These are phyloP conservation scores for Microtus oregoni DNA, from an alignment of 2,113 vertebrate genomes.

Conservation along the genomic window DNA sequence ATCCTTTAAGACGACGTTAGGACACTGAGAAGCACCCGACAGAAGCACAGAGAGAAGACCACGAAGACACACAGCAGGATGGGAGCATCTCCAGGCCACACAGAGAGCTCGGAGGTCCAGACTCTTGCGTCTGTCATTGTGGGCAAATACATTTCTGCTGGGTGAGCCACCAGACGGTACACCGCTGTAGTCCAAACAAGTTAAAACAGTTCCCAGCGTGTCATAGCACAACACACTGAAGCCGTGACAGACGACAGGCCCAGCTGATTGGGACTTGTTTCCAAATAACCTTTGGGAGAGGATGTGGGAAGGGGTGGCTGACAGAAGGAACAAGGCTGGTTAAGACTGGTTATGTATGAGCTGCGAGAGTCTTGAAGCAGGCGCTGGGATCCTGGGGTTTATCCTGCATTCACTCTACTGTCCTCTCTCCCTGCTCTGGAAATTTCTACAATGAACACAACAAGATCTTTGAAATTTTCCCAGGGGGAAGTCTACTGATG, in stretches of 20 bases:
- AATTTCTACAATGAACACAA: not conserved
- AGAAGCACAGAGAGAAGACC: not conserved
- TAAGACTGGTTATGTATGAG: not conserved
- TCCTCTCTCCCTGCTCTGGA: not conserved
- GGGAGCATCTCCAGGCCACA: not conserved
- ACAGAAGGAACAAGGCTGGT: not conserved
- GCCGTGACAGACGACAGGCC: not conserved
- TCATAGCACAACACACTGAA: not conserved
- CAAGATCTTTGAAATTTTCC: not conserved
- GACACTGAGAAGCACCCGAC: not conserved
- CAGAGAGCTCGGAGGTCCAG: not conserved
- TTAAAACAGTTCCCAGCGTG: not conserved
- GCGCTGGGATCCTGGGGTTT: not conserved
- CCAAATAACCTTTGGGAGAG: not conserved
- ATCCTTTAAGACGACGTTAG: not conserved
- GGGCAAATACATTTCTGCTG: not conserved
- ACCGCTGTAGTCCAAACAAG: not conserved
- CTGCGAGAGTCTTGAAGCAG: not conserved
- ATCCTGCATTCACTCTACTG: not conserved
- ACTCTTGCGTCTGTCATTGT: not conserved
- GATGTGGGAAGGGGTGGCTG: not conserved
- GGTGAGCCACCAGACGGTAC: not conserved
- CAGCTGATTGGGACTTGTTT: not conserved
- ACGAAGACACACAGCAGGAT: not conserved
- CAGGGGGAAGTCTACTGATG: not conserved